A percentile compares a stretch with the other conserved stretches of the same genome.
These are phyloP conservation scores for Hybos culiciformis DNA, from an alignment of 2,888 invertebrate genomes.

Conservation along the genomic window DNA sequence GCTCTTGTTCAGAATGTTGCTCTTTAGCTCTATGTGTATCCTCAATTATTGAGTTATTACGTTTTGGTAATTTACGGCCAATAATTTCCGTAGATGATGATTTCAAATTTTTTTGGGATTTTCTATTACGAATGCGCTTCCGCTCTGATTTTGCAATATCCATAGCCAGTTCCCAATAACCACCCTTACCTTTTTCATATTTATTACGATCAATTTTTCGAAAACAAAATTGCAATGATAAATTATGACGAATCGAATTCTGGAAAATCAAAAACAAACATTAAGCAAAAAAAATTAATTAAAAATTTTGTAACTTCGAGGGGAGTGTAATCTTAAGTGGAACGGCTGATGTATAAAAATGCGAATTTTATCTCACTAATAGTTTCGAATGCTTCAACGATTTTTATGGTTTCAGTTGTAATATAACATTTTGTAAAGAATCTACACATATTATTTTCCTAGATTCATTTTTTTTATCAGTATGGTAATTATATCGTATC, in stretches of 20 bases:
- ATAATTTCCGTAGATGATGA: constrained; percentile 21
- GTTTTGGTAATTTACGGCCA: constrained; percentile 21
- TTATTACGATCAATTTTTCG: constrained; percentile 32
- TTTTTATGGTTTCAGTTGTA: too few species aligned
- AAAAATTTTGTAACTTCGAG: not conserved
- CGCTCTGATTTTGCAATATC: constrained; percentile 31
- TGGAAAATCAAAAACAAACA: constrained; percentile 14
- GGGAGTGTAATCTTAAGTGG: not conserved
- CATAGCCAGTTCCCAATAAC: constrained; percentile 34
- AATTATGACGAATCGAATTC: constrained; percentile 35
- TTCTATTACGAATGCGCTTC: constrained; percentile 30
- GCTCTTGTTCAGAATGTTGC: too few species aligned
- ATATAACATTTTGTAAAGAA: too few species aligned
- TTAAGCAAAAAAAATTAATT: too few species aligned
- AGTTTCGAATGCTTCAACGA: too few species aligned
- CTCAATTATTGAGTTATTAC: too few species aligned
- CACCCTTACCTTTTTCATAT: constrained; percentile 34
- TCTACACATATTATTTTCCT: too few species aligned
- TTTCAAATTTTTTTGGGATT: constrained; percentile 15
- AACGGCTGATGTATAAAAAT: not conserved
- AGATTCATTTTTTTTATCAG: too few species aligned
- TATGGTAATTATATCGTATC: too few species aligned
- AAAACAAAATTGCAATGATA: constrained; percentile 33
- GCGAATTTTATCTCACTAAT: too few species aligned
- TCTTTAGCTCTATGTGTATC: too few species aligned